Evolutionary conservation across 2,113 vertebrate genomes (phyloP), one percentile per base, ranked within the genome.

Genomic region (Laterallus jamaicensis): DNA sequence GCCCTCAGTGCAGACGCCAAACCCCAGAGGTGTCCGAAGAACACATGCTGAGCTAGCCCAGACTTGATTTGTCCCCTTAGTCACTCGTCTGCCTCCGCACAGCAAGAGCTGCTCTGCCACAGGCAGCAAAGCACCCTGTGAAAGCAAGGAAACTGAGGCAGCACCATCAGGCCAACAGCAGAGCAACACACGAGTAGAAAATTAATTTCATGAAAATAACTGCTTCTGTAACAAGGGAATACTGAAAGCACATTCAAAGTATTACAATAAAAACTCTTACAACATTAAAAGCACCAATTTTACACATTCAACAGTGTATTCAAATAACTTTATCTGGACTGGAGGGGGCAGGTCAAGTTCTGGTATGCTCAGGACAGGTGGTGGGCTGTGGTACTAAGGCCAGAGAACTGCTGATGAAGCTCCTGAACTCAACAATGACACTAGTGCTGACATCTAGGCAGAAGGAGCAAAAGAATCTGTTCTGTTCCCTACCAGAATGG

Each of bases 151-250:
- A 39, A 71, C 21, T 1, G 0, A 4, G 28, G 86, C 60, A 32
- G 56, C 0, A 0, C 2, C 0, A 16, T 2, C 7, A 14, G 26
- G 63, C 59, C 69, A 2, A 14, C 40, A 25, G 35, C 42, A 29
- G 11, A 17, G 69, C 54, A 31, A 42, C 0, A 2, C 11, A 12
- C 21, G 11, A 6, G 0, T 5, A 10, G n/a, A 12, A 78, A 60
- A 32, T 0, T 39, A 0, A 28, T 25, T 14, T 26, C 5, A 0
- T 11, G 39, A 5, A 19, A 68, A 15, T 4, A 60, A 76, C 44
- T 13, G 67, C 50, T 50, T 58, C 5, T 21, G 60, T 35, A 64
- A 40, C 35, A 56, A 67, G 17, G 42, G 77, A 90, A 86, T 5
- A 63, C 17, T 15, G 26, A 67, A 55, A 86, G 50, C 9, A 2